Conservation (phyloP, 2,113 vertebrate species). For the Lichenostomus cassidix region DNA sequence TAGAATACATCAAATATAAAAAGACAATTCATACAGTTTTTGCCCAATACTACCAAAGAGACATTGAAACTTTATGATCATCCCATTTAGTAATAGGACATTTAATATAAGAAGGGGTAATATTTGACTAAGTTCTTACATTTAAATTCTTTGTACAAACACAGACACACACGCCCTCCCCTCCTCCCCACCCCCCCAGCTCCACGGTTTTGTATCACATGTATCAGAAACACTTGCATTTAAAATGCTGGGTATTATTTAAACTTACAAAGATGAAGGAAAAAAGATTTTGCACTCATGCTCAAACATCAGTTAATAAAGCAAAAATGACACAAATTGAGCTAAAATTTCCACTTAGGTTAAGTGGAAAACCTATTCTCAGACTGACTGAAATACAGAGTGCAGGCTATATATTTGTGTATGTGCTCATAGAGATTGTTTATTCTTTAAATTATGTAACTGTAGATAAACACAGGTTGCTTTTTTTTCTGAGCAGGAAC, state of each 20-base stretch:
- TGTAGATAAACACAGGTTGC: background rate
- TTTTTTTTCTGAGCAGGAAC: background rate
- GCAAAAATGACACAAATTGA: background rate
- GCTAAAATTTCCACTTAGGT: background rate
- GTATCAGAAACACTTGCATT: background rate
- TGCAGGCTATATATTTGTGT: background rate
- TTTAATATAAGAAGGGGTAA: background rate
- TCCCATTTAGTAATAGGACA: background rate
- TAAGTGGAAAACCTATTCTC: background rate
- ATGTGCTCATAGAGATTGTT: background rate
- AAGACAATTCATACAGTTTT: background rate
- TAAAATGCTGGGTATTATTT: background rate
- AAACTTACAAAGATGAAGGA: background rate
- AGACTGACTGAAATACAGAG: background rate
- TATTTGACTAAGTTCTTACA: background rate
- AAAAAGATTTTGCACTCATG: background rate
- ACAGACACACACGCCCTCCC: no score
- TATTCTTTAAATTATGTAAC: background rate
- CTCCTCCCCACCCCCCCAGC: background rate
- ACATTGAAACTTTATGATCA: background rate
- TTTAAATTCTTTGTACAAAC: background rate
- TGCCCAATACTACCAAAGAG: background rate
- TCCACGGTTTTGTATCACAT: background rate
- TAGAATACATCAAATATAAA: background rate
- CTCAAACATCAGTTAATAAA: background rate